A percentile compares a stretch with the other conserved stretches of the same genome.
Conservation (phyloP, 2,888 invertebrate genomes). For the Melinopterus prodromus region DNA sequence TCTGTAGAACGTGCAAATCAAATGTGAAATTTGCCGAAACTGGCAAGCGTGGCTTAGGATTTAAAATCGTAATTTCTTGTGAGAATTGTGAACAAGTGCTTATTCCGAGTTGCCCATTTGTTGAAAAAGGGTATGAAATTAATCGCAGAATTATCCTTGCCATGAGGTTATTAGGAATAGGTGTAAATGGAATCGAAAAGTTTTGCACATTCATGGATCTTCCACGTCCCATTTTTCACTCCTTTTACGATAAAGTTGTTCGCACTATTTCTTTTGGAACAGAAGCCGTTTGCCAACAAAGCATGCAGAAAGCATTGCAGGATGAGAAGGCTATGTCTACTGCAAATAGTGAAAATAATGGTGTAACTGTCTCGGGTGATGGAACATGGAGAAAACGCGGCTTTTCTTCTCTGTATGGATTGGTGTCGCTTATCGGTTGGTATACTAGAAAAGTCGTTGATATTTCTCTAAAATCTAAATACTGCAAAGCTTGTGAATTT, state of each 20-base stretch:
- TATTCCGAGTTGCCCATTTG: conserved; percentile 40
- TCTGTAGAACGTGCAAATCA: conserved; percentile 43
- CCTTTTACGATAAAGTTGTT: conserved; percentile 22
- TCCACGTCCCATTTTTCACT: conserved; percentile 38
- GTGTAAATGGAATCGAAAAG: conserved; percentile 38
- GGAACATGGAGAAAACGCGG: conserved; percentile 45
- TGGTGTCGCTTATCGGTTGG: conserved; percentile 43
- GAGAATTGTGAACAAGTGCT: conserved; percentile 34
- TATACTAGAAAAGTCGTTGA: conserved; percentile 45
- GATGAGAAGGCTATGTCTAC: conserved; percentile 29
- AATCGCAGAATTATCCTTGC: conserved; percentile 42
- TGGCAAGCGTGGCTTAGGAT: conserved; percentile 41
- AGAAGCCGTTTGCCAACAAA: conserved; percentile 24
- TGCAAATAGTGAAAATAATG: conserved; percentile 29
- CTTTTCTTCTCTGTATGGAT: conserved; percentile 44
- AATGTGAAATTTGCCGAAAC: conserved; percentile 41
- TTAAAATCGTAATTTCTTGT: conserved; percentile 32
- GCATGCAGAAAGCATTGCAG: conserved; percentile 18
- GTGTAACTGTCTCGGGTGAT: conserved; percentile 42
- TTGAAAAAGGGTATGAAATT: conserved; percentile 42
- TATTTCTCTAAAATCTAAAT: conserved; percentile 29
- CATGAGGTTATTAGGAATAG: conserved; percentile 43
- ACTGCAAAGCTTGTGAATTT: conserved; percentile 30
- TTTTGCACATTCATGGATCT: conserved; percentile 45
- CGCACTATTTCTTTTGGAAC: conserved; percentile 27